These are phyloP conservation scores for Shinisaurus crocodilurus DNA, from an alignment of 2,113 vertebrate species.

Conservation along the genomic window DNA sequence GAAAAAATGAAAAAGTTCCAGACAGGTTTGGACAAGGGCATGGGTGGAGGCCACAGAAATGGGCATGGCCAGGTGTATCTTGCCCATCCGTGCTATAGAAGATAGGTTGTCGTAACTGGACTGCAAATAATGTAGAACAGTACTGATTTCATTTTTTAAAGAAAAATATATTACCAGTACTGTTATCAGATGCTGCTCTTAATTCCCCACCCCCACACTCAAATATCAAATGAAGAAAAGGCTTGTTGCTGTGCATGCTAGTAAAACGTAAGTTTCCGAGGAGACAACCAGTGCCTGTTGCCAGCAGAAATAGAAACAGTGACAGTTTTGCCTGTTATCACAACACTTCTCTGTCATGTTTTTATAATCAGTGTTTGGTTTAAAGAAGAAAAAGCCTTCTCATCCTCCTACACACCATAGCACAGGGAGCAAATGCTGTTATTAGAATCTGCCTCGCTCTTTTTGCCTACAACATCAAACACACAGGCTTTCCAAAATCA, in stretches of 20 bases:
- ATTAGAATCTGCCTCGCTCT: background rate
- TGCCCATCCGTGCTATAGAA: background rate
- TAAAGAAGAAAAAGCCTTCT: slow-evolving; percentile 49
- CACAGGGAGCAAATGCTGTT: slow-evolving; percentile 30
- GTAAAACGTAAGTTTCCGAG: slow-evolving; percentile 36
- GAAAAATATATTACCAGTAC: slow-evolving; percentile 10
- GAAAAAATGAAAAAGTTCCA: too few relatives aligned
- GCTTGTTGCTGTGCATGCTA: background rate
- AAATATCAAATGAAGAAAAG: slow-evolving; percentile 1
- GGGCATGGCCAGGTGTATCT: too few relatives aligned
- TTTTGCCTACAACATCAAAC: background rate
- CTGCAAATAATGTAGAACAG: slow-evolving; percentile 22
- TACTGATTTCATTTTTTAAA: slow-evolving; percentile 31
- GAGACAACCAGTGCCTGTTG: slow-evolving; percentile 30
- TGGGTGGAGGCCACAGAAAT: too few relatives aligned
- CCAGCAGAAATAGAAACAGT: slow-evolving; percentile 63
- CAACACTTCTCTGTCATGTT: slow-evolving; percentile 38
- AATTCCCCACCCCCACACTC: background rate
- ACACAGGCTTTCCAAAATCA: slow-evolving; percentile 6
- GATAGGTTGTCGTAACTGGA: slow-evolving; percentile 6
- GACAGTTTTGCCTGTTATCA: slow-evolving; percentile 42
- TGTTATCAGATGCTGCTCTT: slow-evolving; percentile 31
- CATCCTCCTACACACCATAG: background rate
- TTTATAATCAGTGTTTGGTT: slow-evolving; percentile 63
- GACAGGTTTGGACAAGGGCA: too few relatives aligned